Base-by-base conservation (phyloP, 1,140 invertebrate genomes). In the Lepidurus packardi region DNA sequence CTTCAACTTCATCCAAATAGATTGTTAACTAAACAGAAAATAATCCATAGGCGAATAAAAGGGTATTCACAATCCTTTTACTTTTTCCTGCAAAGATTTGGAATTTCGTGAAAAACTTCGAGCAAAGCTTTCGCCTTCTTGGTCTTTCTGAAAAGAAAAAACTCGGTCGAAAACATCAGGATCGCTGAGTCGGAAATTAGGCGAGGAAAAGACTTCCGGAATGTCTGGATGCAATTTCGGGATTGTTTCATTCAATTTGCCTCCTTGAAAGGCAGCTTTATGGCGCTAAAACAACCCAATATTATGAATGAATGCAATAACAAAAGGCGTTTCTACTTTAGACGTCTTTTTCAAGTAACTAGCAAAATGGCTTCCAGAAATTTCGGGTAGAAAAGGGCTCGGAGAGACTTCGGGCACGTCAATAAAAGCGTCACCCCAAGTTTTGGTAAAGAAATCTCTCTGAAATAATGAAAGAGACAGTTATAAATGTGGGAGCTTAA, bases 371-470 rank as follows among this genome's bases (percentile, higher is more conserved):
- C 90, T 88, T 82, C 90, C 89, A 2, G 89, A 91, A 42, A 98
- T 91, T 82, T 95, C 92, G 73, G 94, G 94, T 80, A 99, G 86
- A 84, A 92, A 92, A 1, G 90, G 89, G 81, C 92, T 92, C 78
- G 90, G 89, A 25, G 91, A 89, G 83, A 98, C 90, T 21, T 90
- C 88, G 41, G 87, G 85, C 81, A 91, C 92, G 80, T 97, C 95
- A 8, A 97, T 89, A 86, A 98, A 98, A 78, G 89, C 89, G 83
- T 98, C 96, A 65, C 98, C 97, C 98, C 98, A 99, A 80, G 95
- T 97, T 85, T 95, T 96, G 1, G 96, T 98, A 83, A 99, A 96
- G 82, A 99, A 96, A 84, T 97, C 94, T 82, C 86, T 87, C 87
- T 85, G 85, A 82, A 83, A 83, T 79, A 47, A 53, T 43, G 43